A percentile compares a stretch with the other conserved stretches of the same genome.
Conservation (phyloP, 2,113 vertebrate species). For the human region GRCh38 chr11:123681501-123682000, state of each 20-base stretch:
- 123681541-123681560: background rate
- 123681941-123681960: background rate
- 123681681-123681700: background rate
- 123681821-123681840: too few relatives aligned
- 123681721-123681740: background rate
- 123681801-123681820: too few relatives aligned
- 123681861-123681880: background rate
- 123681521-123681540: background rate
- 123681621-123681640: background rate
- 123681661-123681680: background rate
- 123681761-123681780: too few relatives aligned
- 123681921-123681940: background rate
- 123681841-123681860: accelerated
- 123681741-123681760: too few relatives aligned
- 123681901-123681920: background rate
- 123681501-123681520: background rate
- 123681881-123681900: accelerated
- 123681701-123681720: background rate
- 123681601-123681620: background rate
- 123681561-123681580: background rate
- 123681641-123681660: background rate
- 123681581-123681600: background rate
- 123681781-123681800: accelerated
- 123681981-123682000: background rate
- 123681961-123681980: too few relatives aligned